These are phyloP conservation scores for Linnaemya vulpina DNA, from an alignment of 2,888 invertebrate genomes.

Conservation along the genomic window DNA sequence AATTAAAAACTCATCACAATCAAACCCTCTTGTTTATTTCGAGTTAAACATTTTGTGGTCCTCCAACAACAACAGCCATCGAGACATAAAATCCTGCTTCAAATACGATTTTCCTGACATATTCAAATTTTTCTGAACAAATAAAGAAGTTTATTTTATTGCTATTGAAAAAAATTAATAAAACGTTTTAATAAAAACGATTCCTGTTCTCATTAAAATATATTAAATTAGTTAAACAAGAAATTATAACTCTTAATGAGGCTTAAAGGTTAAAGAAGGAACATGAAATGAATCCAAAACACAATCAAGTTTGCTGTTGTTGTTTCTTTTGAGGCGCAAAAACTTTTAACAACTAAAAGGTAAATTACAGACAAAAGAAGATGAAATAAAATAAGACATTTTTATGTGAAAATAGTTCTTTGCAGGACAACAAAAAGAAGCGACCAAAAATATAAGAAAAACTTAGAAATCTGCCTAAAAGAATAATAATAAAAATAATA, in stretches of 20 bases:
- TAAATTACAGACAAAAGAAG: slow-evolving; percentile 46
- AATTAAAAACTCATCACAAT: too few relatives aligned
- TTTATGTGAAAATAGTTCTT: slow-evolving; percentile 1
- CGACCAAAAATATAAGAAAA: slow-evolving; percentile 3
- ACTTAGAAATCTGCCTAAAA: slow-evolving; percentile 51
- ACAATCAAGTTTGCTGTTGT: slow-evolving; percentile 45
- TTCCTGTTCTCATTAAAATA: background rate
- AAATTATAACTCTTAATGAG: background rate
- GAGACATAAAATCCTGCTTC: too few relatives aligned
- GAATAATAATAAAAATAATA: slow-evolving; percentile 28
- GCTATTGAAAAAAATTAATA: background rate
- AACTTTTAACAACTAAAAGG: slow-evolving; percentile 51
- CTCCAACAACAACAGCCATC: too few relatives aligned
- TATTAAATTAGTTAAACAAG: background rate
- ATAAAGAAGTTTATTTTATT: too few relatives aligned
- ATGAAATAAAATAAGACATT: background rate
- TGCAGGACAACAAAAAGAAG: background rate
- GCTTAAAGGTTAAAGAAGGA: slow-evolving; percentile 2
- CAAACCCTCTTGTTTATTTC: too few relatives aligned
- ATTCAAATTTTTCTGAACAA: too few relatives aligned
- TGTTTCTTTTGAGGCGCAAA: slow-evolving; percentile 29
- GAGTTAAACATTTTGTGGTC: too few relatives aligned
- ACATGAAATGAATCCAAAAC: background rate
- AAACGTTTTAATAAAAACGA: background rate
- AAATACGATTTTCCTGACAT: too few relatives aligned